Evolutionary conservation across 2,888 invertebrate species (phyloP), one percentile per base, ranked within the genome.

Genomic region (Tyria jacobaeae): DNA sequence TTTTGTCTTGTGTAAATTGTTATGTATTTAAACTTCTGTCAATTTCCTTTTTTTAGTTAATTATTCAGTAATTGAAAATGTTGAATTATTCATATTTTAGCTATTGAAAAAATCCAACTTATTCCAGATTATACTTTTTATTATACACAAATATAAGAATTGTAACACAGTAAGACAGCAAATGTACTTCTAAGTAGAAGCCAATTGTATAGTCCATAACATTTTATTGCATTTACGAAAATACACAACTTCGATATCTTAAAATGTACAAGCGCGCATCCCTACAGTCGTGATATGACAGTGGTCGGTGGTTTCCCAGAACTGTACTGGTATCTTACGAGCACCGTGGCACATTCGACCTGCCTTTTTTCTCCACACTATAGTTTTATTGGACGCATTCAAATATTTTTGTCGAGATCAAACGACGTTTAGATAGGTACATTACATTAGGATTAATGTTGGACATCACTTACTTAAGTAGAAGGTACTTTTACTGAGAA

Each of bases 361-460:
- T 76, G 65, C 71, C 78, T 89, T 91, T 91, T 92, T 92, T 89
- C 85, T 84, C 81, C 78, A 79, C 83, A 81, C 83, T 84, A 89
- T 88, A 88, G 86, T 92, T 91, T 91, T 92, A 90, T 91, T 92
- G 89, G 88, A 81, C 78, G 85, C 91, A 90, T 91, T 91, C 89
- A 92, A 92, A 92, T 93, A 92, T 93, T 92, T 91, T 89, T 89
- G 91, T 91, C 90, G 89, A 92, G 91, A 92, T 92, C 89, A 92
- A 92, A 92, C 89, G 91, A 85, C 90, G 88, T 89, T 90, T 91
- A 89, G 89, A 87, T 88, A 83, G 85, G 87, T 90, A 88, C 92
- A 92, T 93, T 90, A 88, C 92, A 92, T 93, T 92, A 91, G 93
- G 92, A 92, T 94, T 93, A 92, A 93, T 94, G 92, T 91, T 87